Evolutionary conservation across 2,888 invertebrate species (phyloP).

Genomic region (Conus canariensis): DNA sequence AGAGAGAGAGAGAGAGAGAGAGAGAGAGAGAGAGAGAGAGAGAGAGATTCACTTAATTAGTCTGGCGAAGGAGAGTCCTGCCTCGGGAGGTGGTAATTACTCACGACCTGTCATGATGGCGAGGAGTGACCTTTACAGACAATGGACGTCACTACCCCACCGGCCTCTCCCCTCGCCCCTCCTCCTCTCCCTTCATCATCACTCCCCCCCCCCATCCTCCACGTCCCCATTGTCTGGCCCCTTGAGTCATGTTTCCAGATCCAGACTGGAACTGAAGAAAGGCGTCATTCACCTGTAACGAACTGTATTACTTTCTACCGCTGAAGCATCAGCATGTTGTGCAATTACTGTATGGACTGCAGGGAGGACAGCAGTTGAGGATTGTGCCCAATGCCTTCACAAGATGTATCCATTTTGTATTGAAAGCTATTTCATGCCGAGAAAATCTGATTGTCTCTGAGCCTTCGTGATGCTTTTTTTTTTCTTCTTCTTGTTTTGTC

Average conservation of each 20-base stretch:
- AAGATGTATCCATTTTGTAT: no score
- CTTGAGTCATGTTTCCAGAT: no score
- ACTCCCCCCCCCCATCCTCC: neutral
- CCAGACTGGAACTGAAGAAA: neutral
- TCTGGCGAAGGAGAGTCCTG: neutral
- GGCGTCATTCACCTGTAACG: neutral
- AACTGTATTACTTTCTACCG: no score
- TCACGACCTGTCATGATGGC: neutral
- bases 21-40: slow-evolving; percentile 12
- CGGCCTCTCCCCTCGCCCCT: neutral
- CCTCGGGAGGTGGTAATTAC: neutral
- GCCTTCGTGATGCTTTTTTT: no score
- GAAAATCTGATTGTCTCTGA: no score
- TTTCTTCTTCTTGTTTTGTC: no score
- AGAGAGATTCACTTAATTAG: neutral
- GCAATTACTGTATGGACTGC: neutral
- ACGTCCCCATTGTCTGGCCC: neutral
- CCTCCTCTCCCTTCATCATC: neutral
- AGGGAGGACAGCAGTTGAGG: neutral
- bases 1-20: neutral
- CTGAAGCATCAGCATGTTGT: no score
- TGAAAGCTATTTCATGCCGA: no score
- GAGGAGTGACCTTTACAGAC: neutral
- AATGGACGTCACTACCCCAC: neutral
- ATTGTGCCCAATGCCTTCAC: neutral